Base-by-base conservation (phyloP, 2,113 vertebrate genomes). In the Propithecus coquereli region DNA sequence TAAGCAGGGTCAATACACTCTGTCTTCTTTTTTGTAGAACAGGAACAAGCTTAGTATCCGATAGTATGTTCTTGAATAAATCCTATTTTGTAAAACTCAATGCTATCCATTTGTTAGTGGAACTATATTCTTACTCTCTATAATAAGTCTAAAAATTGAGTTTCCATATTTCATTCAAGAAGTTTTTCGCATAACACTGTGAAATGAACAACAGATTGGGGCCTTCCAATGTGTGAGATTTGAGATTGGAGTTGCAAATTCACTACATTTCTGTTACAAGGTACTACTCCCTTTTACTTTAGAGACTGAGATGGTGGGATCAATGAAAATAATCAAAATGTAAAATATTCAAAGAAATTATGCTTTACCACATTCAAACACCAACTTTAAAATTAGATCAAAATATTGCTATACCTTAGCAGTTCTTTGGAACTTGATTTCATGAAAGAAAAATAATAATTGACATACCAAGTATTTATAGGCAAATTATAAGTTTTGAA, bases 161-260 rank as follows among this genome's bases (percentile, higher is more conserved):
- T 94, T 91, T 96, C n/a, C 45, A 71, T 86, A 87, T 94, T 96
- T 71, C 59, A 96, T 90, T 95, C 25, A 87, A 81, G 65, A 95
- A 92, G 16, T 74, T 85, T 91, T 86, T 80, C 81, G 79, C 43
- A 94, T 32, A 94, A 23, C 37, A 63, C 88, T 57, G 37, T 91
- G 68, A 90, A 94, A 94, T 57, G 66, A 94, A 68, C 71, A 95
- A 50, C 73, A 86, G 65, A 82, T 85, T 74, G 57, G 40, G 50
- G 59, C 37, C 34, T 82, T 79, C 85, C 45, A 70, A 90, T 27
- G 40, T 37, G 45, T 94, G 50, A 97, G 80, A 96, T 83, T 80
- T 54, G 25, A 95, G 45, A 73, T 22, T 77, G 45, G 66, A 97
- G 5, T 45, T 94, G 40, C n/a, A 92, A 94, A 88, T 87, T 95